Conservation (phyloP, 2,888 invertebrate genomes). For the Odontomyia ornata region DNA sequence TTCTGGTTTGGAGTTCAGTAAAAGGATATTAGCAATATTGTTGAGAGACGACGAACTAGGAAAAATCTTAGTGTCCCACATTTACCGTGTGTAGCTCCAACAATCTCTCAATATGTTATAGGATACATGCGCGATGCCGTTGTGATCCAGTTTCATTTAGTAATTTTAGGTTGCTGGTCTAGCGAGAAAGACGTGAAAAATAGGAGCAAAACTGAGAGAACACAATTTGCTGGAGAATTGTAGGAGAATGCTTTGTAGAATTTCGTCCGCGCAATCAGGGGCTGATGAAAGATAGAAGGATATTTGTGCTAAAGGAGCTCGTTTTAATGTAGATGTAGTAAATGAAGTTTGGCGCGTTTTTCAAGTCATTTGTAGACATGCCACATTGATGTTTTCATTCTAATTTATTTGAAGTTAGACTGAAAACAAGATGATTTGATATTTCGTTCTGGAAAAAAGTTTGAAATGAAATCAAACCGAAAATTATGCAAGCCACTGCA, state of each 20-base stretch:
- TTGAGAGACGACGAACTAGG: constrained; percentile 13
- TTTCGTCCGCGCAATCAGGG: constrained; percentile 12
- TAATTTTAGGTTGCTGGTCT: neutral
- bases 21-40: constrained; percentile 32
- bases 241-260: constrained; percentile 11
- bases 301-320: constrained; percentile 7
- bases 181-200: neutral
- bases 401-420: no score
- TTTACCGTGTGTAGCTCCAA: neutral
- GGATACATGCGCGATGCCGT: neutral
- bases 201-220: neutral
- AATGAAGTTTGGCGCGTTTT: constrained; percentile 41
- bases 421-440: no score
- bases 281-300: neutral
- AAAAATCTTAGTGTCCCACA: constrained; percentile 35
- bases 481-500: no score
- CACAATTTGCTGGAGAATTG: neutral
- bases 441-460: no score
- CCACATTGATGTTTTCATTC: neutral
- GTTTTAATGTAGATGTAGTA: constrained; percentile 15
- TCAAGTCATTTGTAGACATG: constrained; percentile 11
- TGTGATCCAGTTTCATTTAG: constrained; percentile 8
- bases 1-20: neutral
- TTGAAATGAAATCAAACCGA: no score
- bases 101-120: constrained; percentile 12